Evolutionary conservation across 2,888 invertebrate genomes (phyloP).

Genomic region (Nebria brevicollis): DNA sequence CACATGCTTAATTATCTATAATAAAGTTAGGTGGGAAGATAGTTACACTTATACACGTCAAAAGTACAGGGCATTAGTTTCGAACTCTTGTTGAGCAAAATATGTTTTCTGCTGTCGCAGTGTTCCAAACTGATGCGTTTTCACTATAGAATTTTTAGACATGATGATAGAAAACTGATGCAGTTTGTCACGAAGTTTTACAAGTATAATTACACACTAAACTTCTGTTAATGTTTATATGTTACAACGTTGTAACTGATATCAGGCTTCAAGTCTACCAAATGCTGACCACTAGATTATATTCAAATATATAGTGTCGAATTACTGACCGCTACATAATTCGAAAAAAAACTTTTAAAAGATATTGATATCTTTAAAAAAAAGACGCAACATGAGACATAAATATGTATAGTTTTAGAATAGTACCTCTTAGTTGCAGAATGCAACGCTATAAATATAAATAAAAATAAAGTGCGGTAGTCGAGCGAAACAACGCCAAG

Average conservation of each 20-base stretch:
- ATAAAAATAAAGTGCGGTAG: neutral
- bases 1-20: constrained; percentile 40
- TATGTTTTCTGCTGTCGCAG: neutral
- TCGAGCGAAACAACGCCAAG: neutral
- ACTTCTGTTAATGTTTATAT: constrained; percentile 40
- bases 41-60: constrained; percentile 46
- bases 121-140: constrained; percentile 24
- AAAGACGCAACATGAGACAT: neutral
- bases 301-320: neutral
- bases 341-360: neutral
- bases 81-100: constrained; percentile 16
- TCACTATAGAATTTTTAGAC: constrained; percentile 42
- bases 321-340: neutral
- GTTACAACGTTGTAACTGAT: constrained; percentile 43
- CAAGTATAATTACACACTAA: constrained; percentile 45
- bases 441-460: neutral
- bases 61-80: constrained; percentile 28
- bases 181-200: constrained; percentile 45
- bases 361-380: neutral
- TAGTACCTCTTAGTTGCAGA: neutral
- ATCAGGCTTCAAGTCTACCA: constrained; percentile 23
- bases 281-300: constrained; percentile 18
- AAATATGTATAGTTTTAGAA: neutral
- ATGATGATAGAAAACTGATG: constrained; percentile 47
- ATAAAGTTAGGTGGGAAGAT: constrained; percentile 45